Percentiles rank a stretch among this genome's conserved stretches.
These are phyloP conservation scores for Emmelina monodactyla DNA, from an alignment of 2,888 invertebrate species.

Conservation along the genomic window DNA sequence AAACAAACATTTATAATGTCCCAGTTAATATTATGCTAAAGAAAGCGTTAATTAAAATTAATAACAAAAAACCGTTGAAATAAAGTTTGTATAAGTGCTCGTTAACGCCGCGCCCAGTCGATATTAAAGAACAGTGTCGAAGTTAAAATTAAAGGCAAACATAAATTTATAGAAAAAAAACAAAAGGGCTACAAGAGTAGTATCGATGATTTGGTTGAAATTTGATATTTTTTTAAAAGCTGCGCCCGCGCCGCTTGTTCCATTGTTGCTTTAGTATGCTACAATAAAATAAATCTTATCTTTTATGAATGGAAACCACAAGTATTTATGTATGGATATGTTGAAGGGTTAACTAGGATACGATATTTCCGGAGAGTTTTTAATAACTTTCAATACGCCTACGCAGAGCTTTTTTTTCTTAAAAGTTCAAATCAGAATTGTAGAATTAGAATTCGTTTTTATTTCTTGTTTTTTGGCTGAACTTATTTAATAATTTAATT, in stretches of 20 bases:
- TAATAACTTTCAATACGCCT: no score
- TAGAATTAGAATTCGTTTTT: no score
- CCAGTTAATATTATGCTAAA: no score
- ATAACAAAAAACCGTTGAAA: slow-evolving; percentile 44
- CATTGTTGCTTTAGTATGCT: slow-evolving; percentile 34
- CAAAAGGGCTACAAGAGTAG: slow-evolving; percentile 22
- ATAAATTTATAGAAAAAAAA: slow-evolving; percentile 53
- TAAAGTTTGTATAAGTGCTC: slow-evolving; percentile 63
- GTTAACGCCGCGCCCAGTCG: slow-evolving; percentile 53
- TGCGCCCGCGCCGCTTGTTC: slow-evolving; percentile 20
- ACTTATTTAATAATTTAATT: no score
- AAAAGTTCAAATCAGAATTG: no score
- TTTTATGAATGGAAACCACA: slow-evolving; percentile 40
- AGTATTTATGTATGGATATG: background rate
- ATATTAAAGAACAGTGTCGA: slow-evolving; percentile 58
- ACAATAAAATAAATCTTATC: slow-evolving; percentile 34
- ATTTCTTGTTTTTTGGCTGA: no score
- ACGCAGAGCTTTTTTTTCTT: no score
- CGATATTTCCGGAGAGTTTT: background rate
- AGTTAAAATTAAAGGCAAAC: slow-evolving; percentile 63
- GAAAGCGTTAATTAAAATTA: no score
- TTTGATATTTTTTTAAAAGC: slow-evolving; percentile 54
- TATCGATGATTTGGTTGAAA: slow-evolving; percentile 53
- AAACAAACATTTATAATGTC: no score
- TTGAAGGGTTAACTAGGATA: background rate